A percentile compares a stretch with the other conserved stretches of the same genome.
Evolutionary conservation across 2,888 invertebrate genomes (phyloP).

Genomic region (Cyrtodaria siliqua): DNA sequence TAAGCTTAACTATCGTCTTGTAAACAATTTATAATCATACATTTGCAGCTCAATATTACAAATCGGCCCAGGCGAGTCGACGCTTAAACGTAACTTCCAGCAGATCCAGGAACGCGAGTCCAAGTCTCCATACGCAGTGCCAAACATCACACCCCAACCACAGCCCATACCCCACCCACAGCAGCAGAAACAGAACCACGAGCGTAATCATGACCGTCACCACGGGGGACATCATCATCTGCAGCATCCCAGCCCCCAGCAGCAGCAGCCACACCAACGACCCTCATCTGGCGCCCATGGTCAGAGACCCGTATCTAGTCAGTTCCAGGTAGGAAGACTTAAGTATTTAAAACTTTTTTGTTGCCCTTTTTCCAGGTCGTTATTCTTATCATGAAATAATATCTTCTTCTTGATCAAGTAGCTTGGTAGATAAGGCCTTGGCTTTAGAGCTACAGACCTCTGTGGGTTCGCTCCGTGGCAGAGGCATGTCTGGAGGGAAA

Average conservation of each 20-base stretch:
- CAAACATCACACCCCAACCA: slow-evolving; percentile 61
- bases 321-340: slow-evolving; percentile 62
- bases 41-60: slow-evolving; percentile 92
- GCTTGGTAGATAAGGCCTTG: too few relatives aligned
- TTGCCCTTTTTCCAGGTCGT: not conserved
- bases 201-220: slow-evolving; percentile 59
- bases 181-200: slow-evolving; percentile 86
- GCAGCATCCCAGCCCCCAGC: slow-evolving; percentile 68
- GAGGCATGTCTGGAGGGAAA: too few relatives aligned
- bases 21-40: too few relatives aligned
- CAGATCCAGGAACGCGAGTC: slow-evolving; percentile 92
- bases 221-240: slow-evolving; percentile 89
- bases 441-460: too few relatives aligned
- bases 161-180: slow-evolving; percentile 69
- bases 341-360: not conserved
- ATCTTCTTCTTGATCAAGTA: too few relatives aligned
- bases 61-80: slow-evolving; percentile 94
- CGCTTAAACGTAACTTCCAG: slow-evolving; percentile 98
- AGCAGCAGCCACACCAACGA: slow-evolving; percentile 63
- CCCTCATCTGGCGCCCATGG: slow-evolving; percentile 44
- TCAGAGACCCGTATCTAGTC: slow-evolving; percentile 69
- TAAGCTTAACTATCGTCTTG: too few relatives aligned
- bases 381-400: not conserved
- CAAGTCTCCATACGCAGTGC: slow-evolving; percentile 65
- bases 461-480: too few relatives aligned